Conservation (phyloP, 2,797 vertebrate genomes). For the Sebastolobus alascanus region DNA sequence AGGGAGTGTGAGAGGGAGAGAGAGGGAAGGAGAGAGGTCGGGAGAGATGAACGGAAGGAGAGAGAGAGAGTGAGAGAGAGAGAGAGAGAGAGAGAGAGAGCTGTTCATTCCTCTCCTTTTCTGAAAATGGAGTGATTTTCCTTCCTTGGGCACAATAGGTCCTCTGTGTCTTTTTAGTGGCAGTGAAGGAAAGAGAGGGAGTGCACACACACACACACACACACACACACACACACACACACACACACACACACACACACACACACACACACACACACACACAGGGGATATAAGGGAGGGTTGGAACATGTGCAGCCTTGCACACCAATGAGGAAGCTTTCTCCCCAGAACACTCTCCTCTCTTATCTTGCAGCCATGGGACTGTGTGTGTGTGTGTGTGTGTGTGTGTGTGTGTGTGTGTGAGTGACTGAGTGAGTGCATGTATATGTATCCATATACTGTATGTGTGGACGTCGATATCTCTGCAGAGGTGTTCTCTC, state of each 20-base stretch:
- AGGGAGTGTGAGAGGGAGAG: constrained; percentile 12
- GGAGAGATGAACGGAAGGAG: constrained; percentile 26
- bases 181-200: constrained; percentile 69
- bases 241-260: constrained; percentile 6
- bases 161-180: constrained; percentile 85
- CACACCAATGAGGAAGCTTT: constrained; percentile 83
- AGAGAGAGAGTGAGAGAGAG: constrained; percentile 34
- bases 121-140: constrained; percentile 85
- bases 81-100: constrained; percentile 67
- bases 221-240: constrained; percentile 13
- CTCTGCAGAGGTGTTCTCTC: constrained; percentile 13
- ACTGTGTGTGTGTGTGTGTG: constrained; percentile 25
- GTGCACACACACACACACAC: constrained; percentile 12
- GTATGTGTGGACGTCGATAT: constrained; percentile 27
- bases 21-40: constrained; percentile 16
- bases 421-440: constrained; percentile 41
- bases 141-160: constrained; percentile 86
- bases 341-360: constrained; percentile 79
- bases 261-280: constrained; percentile 31
- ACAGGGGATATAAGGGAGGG: constrained; percentile 69
- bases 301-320: constrained; percentile 77
- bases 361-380: constrained; percentile 74
- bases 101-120: constrained; percentile 79
- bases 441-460: constrained; percentile 33
- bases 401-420: constrained; percentile 40